Evolutionary conservation across 2,888 invertebrate genomes (phyloP), one percentile per base, ranked within the genome.

Genomic region (Eudemis profundana): DNA sequence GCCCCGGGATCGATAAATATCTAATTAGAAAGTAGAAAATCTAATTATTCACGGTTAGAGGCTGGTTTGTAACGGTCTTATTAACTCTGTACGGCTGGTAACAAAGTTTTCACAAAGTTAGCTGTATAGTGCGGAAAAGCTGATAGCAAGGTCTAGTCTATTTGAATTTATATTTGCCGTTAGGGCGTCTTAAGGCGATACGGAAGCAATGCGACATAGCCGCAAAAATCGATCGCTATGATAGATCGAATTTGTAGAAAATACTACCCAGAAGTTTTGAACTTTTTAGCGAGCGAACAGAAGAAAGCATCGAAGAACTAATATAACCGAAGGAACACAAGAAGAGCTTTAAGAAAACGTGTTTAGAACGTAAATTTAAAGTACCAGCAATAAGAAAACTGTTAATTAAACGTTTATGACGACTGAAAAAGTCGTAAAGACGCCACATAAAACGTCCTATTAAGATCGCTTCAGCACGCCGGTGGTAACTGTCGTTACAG

Each of bases 11-110:
- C 56, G 68, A 68, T 68, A 59, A 63, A 51, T 67, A 69, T 69
- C 69, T 68, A 66, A 69, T 69, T 66, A 68, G 69, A 68, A 68
- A 68, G 64, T 69, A 69, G 69, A 69, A 69, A 68, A 68, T 63
- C 49, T 68, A 66, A 69, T 69, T 69, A 69, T 68, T 69, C 69
- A 68, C 63, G 68, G 62, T 47, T 21, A 33, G 36, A 46, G 54
- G 56, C 57, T 17, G 50, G 64, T 64, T 64, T 50, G 36, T 57
- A 64, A 63, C 57, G 56, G 64, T 27, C 56, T 33, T 56, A 64
- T 59, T 64, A 51, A 51, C 33, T 54, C 38, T 60, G 60, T 33
- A 36, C 50, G 40, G 59, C n/a, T 8, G 29, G 60, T 29, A 50
- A 42, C 50, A 36, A 60, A 38, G 29, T 57, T 50, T 17, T 10